A percentile compares a stretch with the other conserved stretches of the same genome.
phyloP scores from a whole-genome alignment of 1,140 invertebrate genomes.

The Drosophila mayri region DNA sequence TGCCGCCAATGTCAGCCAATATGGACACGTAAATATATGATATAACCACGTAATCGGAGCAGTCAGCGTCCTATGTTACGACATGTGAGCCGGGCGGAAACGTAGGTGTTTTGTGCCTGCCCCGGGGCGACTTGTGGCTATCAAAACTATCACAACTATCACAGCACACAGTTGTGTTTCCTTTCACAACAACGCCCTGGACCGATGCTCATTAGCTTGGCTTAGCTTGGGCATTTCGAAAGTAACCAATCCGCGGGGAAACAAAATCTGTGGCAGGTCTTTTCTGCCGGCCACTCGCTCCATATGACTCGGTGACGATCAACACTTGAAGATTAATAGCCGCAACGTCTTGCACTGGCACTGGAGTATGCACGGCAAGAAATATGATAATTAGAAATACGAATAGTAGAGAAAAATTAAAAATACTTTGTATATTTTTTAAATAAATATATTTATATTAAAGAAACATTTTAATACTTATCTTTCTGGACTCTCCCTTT shows the following conservation, averaged over 20 bases:
- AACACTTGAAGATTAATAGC: slow-evolving; percentile 69
- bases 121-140: slow-evolving; percentile 27
- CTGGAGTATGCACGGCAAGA: slow-evolving; percentile 3
- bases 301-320: slow-evolving; percentile 49
- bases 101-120: slow-evolving; percentile 38
- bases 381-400: neutral
- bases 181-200: slow-evolving; percentile 75
- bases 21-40: slow-evolving; percentile 24
- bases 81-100: slow-evolving; percentile 47
- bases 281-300: slow-evolving; percentile 28
- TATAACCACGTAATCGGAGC: slow-evolving; percentile 59
- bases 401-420: neutral
- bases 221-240: slow-evolving; percentile 55
- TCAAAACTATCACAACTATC: slow-evolving; percentile 47
- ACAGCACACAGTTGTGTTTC: slow-evolving; percentile 40
- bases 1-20: slow-evolving; percentile 34
- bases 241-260: slow-evolving; percentile 62
- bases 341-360: slow-evolving; percentile 39
- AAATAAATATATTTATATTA: neutral
- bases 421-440: neutral
- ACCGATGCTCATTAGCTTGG: slow-evolving; percentile 68
- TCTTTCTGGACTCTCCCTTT: neutral
- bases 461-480: too few relatives aligned
- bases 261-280: slow-evolving; percentile 40
- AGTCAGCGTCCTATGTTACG: slow-evolving; percentile 47